A percentile compares a stretch with the other conserved stretches of the same genome.
Evolutionary conservation across 2,113 vertebrate genomes (phyloP).

Genomic region (Siniperca knerii): DNA sequence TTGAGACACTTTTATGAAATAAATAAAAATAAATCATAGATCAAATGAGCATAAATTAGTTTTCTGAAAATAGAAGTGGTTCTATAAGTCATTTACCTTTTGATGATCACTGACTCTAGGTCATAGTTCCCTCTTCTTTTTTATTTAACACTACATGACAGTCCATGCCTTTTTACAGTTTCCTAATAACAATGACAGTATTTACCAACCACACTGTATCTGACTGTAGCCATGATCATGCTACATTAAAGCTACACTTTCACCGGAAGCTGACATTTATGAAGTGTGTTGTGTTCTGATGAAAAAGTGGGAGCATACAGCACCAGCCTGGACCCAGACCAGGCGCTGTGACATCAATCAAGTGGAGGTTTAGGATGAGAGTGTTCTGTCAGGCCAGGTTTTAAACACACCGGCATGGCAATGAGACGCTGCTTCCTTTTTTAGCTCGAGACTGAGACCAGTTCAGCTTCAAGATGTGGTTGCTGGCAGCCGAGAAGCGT

Average conservation of each 20-base stretch:
- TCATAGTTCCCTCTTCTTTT: neutral
- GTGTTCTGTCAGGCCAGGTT: slow-evolving; percentile 58
- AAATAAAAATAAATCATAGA: too few species aligned
- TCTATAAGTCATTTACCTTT: neutral
- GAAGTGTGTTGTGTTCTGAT: neutral
- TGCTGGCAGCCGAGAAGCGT: slow-evolving; percentile 59
- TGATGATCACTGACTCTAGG: neutral
- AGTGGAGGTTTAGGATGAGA: slow-evolving; percentile 55
- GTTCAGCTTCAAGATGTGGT: slow-evolving; percentile 57
- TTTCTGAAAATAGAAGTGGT: neutral
- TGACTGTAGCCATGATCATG: neutral
- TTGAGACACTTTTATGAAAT: neutral
- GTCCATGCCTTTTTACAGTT: neutral
- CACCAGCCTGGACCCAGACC: slow-evolving; percentile 28
- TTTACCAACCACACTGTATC: neutral
- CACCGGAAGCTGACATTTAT: neutral
- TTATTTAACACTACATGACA: neutral
- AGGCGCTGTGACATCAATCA: slow-evolving; percentile 51
- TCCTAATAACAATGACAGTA: slow-evolving; percentile 7
- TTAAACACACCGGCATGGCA: slow-evolving; percentile 63
- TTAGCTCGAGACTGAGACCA: slow-evolving; percentile 69
- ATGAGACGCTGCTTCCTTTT: slow-evolving; percentile 70
- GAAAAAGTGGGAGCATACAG: slow-evolving; percentile 1
- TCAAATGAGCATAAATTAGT: neutral
- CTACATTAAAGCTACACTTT: slow-evolving; percentile 15